phyloP scores from a whole-genome alignment of 2,113 vertebrate genomes.

The Amphiprion ocellaris region DNA sequence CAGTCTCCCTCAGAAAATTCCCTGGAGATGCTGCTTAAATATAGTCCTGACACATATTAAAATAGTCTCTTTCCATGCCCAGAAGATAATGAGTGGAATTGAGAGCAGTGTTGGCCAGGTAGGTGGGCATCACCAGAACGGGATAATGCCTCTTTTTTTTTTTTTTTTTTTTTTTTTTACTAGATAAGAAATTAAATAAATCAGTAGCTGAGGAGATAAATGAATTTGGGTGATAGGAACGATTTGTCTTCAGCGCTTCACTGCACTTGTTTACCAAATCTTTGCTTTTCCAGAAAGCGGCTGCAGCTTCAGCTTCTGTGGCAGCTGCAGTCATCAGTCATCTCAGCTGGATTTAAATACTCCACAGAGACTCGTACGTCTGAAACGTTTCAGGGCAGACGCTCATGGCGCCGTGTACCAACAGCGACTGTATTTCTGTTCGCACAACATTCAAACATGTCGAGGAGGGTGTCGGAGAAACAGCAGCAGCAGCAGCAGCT shows the following conservation, averaged over 20 bases:
- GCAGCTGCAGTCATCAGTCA: conserved; percentile 75
- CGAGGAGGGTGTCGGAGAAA: neutral
- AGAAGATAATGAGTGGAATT: conserved; percentile 39
- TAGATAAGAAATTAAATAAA: conserved; percentile 72
- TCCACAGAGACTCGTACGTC: conserved; percentile 63
- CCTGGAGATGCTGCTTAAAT: conserved; percentile 22
- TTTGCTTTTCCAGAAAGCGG: conserved; percentile 67
- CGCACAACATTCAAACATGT: conserved; percentile 28
- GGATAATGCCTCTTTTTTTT: conserved; percentile 50
- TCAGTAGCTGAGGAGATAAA: conserved; percentile 71
- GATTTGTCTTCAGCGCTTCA: conserved; percentile 77
- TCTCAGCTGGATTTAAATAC: conserved; percentile 73
- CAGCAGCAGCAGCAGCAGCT: neutral
- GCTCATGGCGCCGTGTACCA: conserved; percentile 39
- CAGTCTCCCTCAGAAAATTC: conserved; percentile 11
- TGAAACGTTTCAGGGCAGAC: conserved; percentile 52
- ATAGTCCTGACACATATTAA: conserved; percentile 28
- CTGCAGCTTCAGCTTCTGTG: conserved; percentile 54
- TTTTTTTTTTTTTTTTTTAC: neutral
- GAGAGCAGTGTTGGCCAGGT: conserved; percentile 21
- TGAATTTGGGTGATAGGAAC: conserved; percentile 73
- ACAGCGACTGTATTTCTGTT: conserved; percentile 31
- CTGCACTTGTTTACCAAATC: conserved; percentile 79
- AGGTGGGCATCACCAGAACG: conserved; percentile 24
- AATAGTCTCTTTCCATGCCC: conserved; percentile 8